These are phyloP conservation scores for Tetragonisca angustula DNA, from an alignment of 2,888 invertebrate species.

Conservation along the genomic window DNA sequence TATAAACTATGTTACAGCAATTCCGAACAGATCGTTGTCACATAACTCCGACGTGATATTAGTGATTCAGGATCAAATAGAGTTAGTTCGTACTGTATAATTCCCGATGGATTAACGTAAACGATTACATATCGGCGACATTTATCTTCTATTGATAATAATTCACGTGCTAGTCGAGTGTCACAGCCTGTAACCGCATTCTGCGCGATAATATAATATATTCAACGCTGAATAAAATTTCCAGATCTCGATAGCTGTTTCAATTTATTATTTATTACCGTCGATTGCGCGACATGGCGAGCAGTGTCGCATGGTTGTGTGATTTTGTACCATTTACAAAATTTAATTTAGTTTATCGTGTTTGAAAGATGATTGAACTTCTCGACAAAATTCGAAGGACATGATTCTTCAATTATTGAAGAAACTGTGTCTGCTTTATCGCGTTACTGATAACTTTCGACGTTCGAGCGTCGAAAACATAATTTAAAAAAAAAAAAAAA, in stretches of 20 bases:
- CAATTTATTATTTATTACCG: not conserved
- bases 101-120: not conserved
- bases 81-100: not conserved
- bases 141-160: conserved; percentile 1
- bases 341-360: too few relatives aligned
- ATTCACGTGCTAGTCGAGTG: not conserved
- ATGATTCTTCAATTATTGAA: too few relatives aligned
- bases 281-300: not conserved
- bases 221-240: not conserved
- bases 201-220: not conserved
- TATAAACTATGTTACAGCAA: not conserved
- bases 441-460: too few relatives aligned
- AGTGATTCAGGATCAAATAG: not conserved
- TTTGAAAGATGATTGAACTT: too few relatives aligned
- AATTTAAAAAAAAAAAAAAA: too few relatives aligned
- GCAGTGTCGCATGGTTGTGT: not conserved
- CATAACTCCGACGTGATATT: not conserved
- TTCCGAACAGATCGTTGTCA: not conserved
- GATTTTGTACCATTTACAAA: not conserved
- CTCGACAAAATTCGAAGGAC: too few relatives aligned
- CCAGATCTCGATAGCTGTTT: not conserved
- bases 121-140: not conserved
- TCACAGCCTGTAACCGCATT: not conserved
- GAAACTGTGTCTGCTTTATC: too few relatives aligned
- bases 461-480: too few relatives aligned